These are phyloP conservation scores for Lates calcarifer DNA, from an alignment of 2,113 vertebrate genomes.

Conservation along the genomic window DNA sequence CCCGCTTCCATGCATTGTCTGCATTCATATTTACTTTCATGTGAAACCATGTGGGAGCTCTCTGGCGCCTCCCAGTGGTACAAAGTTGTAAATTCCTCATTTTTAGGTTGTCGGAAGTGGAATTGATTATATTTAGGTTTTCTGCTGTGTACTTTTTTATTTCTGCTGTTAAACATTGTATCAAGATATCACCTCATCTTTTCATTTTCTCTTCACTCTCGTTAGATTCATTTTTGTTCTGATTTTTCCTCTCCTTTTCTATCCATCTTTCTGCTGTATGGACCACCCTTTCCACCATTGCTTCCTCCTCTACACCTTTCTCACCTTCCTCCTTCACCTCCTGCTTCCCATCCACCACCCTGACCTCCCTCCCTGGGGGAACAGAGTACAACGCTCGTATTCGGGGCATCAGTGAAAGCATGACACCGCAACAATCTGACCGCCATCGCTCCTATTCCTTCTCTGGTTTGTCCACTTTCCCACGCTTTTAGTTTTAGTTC, in stretches of 20 bases:
- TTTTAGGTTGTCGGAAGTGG: neutral
- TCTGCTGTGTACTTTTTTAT: neutral
- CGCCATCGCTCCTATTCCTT: constrained; percentile 92
- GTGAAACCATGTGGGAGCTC: constrained; percentile 37
- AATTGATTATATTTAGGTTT: neutral
- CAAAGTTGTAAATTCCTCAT: constrained; percentile 2
- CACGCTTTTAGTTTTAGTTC: constrained; percentile 78
- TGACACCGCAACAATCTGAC: constrained; percentile 84
- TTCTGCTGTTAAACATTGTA: neutral
- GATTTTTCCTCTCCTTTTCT: constrained; percentile 63
- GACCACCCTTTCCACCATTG: constrained; percentile 59
- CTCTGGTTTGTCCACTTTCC: constrained; percentile 91
- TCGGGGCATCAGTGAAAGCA: constrained; percentile 87
- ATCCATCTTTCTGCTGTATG: constrained; percentile 82
- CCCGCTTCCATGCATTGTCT: constrained; percentile 69
- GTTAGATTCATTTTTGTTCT: constrained; percentile 61
- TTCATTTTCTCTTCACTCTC: constrained; percentile 31
- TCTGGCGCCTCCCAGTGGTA: constrained; percentile 58
- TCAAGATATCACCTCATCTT: constrained; percentile 9
- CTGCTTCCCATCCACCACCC: constrained; percentile 72
- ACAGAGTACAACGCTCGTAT: constrained; percentile 97
- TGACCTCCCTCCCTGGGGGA: constrained; percentile 64
- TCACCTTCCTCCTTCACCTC: constrained; percentile 66
- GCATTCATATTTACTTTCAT: constrained; percentile 50
- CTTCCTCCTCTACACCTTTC: constrained; percentile 71